Evolutionary conservation across 2,113 vertebrate genomes (phyloP).

Genomic region (Glareola pratincola): DNA sequence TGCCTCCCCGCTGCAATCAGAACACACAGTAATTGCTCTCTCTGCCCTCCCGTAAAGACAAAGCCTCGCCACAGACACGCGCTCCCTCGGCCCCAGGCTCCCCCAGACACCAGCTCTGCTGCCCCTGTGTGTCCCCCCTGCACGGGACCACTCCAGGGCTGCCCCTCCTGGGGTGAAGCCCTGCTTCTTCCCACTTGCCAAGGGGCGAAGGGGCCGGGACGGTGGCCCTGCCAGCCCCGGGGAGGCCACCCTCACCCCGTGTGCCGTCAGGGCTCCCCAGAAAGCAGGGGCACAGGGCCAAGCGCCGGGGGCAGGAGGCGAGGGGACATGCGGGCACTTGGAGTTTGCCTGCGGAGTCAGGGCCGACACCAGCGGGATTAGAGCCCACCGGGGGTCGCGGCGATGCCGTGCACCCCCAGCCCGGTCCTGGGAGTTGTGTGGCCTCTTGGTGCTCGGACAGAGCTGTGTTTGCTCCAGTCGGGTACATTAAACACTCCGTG

Average conservation of each 20-base stretch:
- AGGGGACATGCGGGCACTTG: background rate
- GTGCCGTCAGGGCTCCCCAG: background rate
- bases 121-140: fast-evolving
- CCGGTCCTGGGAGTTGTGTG: fast-evolving
- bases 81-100: background rate
- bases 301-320: fast-evolving
- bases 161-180: too few relatives aligned
- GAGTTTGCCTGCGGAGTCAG: background rate
- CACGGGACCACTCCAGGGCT: fast-evolving
- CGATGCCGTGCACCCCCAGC: background rate
- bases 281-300: background rate
- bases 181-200: background rate
- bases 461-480: background rate
- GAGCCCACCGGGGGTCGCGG: background rate
- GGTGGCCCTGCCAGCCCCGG: background rate
- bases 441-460: background rate
- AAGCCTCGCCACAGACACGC: fast-evolving
- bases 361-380: fast-evolving
- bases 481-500: background rate
- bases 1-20: background rate
- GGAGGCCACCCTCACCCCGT: background rate
- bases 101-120: background rate
- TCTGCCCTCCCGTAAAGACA: fast-evolving
- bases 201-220: fast-evolving
- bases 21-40: background rate